Base-by-base conservation (phyloP, 1,140 invertebrate genomes). In the Listronotus bonariensis region DNA sequence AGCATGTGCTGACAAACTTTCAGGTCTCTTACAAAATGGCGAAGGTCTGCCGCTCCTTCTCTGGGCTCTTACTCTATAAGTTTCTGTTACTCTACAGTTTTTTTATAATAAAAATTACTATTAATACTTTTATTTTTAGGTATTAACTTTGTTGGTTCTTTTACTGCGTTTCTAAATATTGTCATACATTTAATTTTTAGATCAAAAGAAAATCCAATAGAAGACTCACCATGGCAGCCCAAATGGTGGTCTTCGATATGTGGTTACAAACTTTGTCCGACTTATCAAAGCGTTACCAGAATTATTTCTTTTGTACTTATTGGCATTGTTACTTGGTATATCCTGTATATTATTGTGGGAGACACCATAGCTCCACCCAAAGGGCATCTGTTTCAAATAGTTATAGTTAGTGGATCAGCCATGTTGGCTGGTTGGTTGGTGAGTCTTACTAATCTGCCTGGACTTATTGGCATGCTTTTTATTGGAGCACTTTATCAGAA, bases 401-500 rank as follows among this genome's bases (percentile, higher is more conserved):
- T 45, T n/a, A 34, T 57, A 9, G n/a, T 36, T 4, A 57, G 41
- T 26, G 55, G 12, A 18, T 45, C 31, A 6, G 20, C 55, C 1
- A 57, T 57, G 55, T 9, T 57, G 7, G 55, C 55, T 15, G 55
- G 41, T 7, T 34, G 55, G 18, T 8, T 57, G n/a, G 31, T 57
- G 6, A 57, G 55, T 20, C 26, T 32, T 6, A 46, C 55, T 10
- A 57, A 57, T 46, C 17, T 57, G 14, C 55, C 55, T 15, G 55
- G 41, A 6, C 32, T 57, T 5, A 57, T 57, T 3, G 55, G 55
- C 1, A 57, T 20, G 11, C 41, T 57, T 3, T 45, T 57, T 31
- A 18, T 57, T 15, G 55, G 55, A 10, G 42, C 43, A 10, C 31
- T 57, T 26, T 57, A 45, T 31, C 55, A 57, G 42, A 57, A 57